phyloP scores from a whole-genome alignment of 2,113 vertebrate genomes.

The Chamaetylas fuelleborni region DNA sequence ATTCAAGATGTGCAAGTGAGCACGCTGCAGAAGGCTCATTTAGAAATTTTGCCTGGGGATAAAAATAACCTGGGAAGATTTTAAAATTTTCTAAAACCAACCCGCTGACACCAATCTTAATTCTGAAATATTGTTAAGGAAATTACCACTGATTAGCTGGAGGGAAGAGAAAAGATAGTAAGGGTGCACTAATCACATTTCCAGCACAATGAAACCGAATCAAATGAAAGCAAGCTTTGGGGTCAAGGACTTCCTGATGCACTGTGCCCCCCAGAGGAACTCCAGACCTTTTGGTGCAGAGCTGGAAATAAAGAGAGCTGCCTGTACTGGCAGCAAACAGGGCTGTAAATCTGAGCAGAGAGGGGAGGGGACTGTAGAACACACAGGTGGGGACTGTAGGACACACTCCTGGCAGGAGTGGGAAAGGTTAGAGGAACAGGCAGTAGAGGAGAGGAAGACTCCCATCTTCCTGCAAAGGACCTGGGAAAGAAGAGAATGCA shows the following conservation, averaged over 20 bases:
- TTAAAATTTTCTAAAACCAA: slow-evolving; percentile 50
- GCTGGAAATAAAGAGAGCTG: neutral
- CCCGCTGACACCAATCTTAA: slow-evolving; percentile 40
- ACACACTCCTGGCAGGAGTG: neutral
- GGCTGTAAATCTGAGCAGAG: neutral
- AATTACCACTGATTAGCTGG: slow-evolving; percentile 43
- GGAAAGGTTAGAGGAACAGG: neutral
- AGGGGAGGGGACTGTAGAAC: neutral
- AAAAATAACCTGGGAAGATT: slow-evolving; percentile 54
- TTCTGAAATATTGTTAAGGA: slow-evolving; percentile 45
- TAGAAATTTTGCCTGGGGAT: slow-evolving; percentile 27
- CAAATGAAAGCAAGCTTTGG: neutral
- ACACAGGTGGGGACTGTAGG: too few species aligned
- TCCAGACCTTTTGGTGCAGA: neutral
- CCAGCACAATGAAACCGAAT: neutral
- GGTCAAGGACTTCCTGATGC: slow-evolving; percentile 3
- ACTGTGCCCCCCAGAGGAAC: neutral
- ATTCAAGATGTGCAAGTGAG: neutral
- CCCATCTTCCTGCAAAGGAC: neutral
- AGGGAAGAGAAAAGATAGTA: slow-evolving; percentile 21
- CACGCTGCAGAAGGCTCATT: neutral
- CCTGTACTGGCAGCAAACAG: neutral
- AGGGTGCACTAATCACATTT: slow-evolving; percentile 28
- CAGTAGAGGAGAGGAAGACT: neutral
- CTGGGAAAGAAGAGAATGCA: neutral